Percentiles rank a stretch among this genome's conserved stretches.
These are phyloP conservation scores for Alligator mississippiensis DNA, from an alignment of 2,113 vertebrate genomes.

Conservation along the genomic window DNA sequence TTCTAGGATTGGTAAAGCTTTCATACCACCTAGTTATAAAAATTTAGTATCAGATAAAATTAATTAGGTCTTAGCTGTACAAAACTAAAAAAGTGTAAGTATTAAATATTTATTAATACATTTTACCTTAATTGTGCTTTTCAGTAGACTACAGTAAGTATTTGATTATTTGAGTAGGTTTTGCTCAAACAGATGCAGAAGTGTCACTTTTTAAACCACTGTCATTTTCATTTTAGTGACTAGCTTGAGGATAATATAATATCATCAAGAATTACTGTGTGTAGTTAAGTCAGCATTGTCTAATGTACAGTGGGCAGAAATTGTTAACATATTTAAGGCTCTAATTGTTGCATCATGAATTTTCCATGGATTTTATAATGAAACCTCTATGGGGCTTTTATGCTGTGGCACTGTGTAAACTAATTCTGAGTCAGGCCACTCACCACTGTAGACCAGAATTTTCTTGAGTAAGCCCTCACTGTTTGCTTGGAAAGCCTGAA, in stretches of 20 bases:
- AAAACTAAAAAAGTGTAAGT: constrained; percentile 41
- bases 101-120: constrained; percentile 69
- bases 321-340: constrained; percentile 39
- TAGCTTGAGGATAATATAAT: constrained; percentile 23
- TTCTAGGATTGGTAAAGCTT: constrained; percentile 51
- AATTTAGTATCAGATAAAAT: constrained; percentile 49
- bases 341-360: constrained; percentile 56
- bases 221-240: constrained; percentile 38
- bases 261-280: constrained; percentile 34
- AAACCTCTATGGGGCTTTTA: constrained; percentile 62
- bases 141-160: constrained; percentile 38
- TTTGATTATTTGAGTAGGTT: constrained; percentile 60
- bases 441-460: constrained; percentile 39
- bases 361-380: constrained; percentile 64
- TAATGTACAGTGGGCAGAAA: constrained; percentile 58
- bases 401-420: constrained; percentile 44
- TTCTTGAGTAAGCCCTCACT: constrained; percentile 45
- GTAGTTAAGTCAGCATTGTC: constrained; percentile 57
- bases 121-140: constrained; percentile 59
- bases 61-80: constrained; percentile 34
- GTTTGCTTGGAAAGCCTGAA: constrained; percentile 35
- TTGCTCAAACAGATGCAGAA: constrained; percentile 36
- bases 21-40: constrained; percentile 58
- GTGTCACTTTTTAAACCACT: constrained; percentile 38
- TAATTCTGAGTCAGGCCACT: constrained; percentile 55